A percentile compares a stretch with the other conserved stretches of the same genome.
phyloP scores from a whole-genome alignment of 2,797 vertebrate genomes.

The Thripadectes ignobilis region DNA sequence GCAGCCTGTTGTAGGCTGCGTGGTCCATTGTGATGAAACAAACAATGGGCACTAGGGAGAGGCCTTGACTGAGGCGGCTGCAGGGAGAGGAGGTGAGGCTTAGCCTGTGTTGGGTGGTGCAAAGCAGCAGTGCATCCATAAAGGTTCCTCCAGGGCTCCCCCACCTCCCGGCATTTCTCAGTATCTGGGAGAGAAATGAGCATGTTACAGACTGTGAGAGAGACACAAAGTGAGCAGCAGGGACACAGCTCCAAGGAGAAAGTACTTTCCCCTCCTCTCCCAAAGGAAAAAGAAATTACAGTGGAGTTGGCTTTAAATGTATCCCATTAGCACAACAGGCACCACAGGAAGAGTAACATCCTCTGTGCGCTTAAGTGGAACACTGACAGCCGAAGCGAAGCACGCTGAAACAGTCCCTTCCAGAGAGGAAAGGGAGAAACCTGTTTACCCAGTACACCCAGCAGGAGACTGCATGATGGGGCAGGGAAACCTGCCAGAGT shows the following conservation, averaged over 20 bases:
- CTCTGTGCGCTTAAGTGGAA: constrained; percentile 12
- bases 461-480: background rate
- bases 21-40: background rate
- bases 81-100: background rate
- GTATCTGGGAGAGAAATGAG: background rate
- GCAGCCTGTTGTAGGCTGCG: background rate
- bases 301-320: constrained; percentile 23
- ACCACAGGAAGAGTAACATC: constrained; percentile 41
- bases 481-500: background rate
- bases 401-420: background rate
- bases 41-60: background rate
- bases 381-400: background rate
- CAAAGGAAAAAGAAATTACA: constrained; percentile 61
- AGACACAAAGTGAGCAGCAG: background rate
- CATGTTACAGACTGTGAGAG: background rate
- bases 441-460: background rate
- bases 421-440: background rate
- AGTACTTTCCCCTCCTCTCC: background rate
- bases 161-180: background rate
- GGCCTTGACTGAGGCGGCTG: background rate
- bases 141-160: background rate
- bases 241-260: background rate
- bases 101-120: background rate
- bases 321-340: constrained; percentile 51
- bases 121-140: background rate